phyloP scores from a whole-genome alignment of 2,113 vertebrate genomes.

The Castor canadensis region DNA sequence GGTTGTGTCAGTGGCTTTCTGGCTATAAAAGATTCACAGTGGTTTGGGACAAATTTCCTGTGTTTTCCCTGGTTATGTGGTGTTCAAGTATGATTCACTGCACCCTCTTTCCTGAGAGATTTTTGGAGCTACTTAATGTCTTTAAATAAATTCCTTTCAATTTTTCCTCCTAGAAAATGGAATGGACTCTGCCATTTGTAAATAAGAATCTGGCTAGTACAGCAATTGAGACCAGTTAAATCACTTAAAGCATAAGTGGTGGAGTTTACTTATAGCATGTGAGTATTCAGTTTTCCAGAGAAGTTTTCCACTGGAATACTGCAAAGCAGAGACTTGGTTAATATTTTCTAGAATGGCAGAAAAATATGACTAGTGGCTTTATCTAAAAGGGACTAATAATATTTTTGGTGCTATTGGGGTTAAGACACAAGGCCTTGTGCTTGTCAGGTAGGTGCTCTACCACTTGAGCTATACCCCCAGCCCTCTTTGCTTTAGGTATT shows the following conservation, averaged over 20 bases:
- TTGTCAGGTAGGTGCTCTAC: too few species aligned
- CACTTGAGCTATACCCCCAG: too few species aligned
- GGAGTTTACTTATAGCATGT: neutral
- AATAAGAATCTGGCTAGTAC: neutral
- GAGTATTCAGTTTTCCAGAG: neutral
- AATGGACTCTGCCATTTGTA: neutral
- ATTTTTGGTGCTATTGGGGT: too few species aligned
- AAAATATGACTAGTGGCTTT: conserved; percentile 33
- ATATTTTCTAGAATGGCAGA: conserved; percentile 44
- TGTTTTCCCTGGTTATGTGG: conserved; percentile 4
- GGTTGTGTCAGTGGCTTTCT: neutral
- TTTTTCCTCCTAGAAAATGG: neutral
- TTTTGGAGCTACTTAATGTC: neutral
- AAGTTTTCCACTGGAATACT: neutral
- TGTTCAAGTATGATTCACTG: neutral
- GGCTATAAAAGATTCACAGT: neutral
- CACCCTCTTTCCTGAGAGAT: neutral
- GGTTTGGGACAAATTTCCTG: neutral
- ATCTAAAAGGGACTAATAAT: conserved; percentile 1
- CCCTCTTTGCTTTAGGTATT: too few species aligned
- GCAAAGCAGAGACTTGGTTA: neutral
- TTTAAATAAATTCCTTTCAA: conserved; percentile 17
- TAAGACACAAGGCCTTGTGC: too few species aligned
- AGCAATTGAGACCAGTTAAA: conserved; percentile 42
- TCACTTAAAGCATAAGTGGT: neutral